Conservation (phyloP, 2,888 invertebrate genomes). For the Leptogaster cylindrica region DNA sequence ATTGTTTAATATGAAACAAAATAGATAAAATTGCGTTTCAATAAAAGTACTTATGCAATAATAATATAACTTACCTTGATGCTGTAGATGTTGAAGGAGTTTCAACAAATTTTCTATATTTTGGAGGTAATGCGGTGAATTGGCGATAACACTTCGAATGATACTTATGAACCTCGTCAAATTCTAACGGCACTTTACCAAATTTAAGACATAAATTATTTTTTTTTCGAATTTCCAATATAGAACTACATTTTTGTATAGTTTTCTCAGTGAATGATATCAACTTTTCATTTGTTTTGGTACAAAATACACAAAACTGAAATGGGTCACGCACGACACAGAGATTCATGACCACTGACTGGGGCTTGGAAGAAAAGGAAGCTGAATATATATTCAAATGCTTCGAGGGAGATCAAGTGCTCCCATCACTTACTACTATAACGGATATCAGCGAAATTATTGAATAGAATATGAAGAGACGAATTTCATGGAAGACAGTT, state of each 20-base stretch:
- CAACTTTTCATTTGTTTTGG: too few species aligned
- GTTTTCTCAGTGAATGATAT: slow-evolving; percentile 5
- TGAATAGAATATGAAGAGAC: too few species aligned
- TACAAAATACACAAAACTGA: too few species aligned
- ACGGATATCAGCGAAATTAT: too few species aligned
- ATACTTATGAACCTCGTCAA: slow-evolving; percentile 24
- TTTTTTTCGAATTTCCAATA: slow-evolving; percentile 30
- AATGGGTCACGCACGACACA: too few species aligned
- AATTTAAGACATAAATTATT: slow-evolving; percentile 37
- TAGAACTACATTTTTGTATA: slow-evolving; percentile 29
- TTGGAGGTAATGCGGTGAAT: slow-evolving; percentile 34
- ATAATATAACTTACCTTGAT: neutral
- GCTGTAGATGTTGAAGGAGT: neutral
- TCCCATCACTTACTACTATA: too few species aligned
- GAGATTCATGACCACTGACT: too few species aligned
- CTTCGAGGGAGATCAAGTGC: too few species aligned
- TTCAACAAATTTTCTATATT: slow-evolving; percentile 7
- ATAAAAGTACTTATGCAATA: neutral
- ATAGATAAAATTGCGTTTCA: neutral
- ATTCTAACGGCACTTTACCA: slow-evolving; percentile 31
- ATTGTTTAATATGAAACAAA: neutral
- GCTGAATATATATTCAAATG: too few species aligned
- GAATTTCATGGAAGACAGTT: too few species aligned
- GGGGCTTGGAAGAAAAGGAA: too few species aligned
- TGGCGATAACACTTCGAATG: slow-evolving; percentile 25